Evolutionary conservation across 2,888 invertebrate species (phyloP).

Genomic region (Eupithecia exiguata): DNA sequence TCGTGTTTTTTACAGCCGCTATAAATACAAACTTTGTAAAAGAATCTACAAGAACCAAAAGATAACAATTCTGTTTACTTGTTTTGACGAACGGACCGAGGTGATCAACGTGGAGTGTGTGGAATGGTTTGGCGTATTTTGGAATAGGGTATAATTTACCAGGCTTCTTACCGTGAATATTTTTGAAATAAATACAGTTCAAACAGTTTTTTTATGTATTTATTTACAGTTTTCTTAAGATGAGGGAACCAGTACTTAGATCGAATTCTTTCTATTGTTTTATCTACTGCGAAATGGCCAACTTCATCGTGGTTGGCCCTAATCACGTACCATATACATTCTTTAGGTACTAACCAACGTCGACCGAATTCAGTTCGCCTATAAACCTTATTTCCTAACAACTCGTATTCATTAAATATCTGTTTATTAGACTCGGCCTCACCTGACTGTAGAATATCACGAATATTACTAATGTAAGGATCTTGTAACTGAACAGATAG

Average conservation of each 20-base stretch:
- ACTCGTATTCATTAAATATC: constrained; percentile 44
- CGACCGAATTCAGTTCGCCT: constrained; percentile 44
- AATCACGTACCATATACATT: constrained; percentile 47
- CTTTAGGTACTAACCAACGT: constrained; percentile 50
- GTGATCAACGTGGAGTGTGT: constrained; percentile 50
- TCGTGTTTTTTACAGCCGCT: constrained; percentile 42
- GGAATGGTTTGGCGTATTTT: no score
- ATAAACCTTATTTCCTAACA: constrained; percentile 47
- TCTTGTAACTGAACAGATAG: constrained; percentile 1
- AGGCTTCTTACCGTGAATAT: constrained; percentile 39
- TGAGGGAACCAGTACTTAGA: constrained; percentile 42
- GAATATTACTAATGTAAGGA: constrained; percentile 8
- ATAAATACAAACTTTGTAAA: constrained; percentile 49
- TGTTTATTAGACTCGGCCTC: constrained; percentile 41
- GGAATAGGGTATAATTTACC: constrained; percentile 28
- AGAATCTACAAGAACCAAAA: constrained; percentile 45
- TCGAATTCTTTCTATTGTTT: constrained; percentile 37
- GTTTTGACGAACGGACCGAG: constrained; percentile 45
- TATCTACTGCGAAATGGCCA: constrained; percentile 52
- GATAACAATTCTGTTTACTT: constrained; percentile 41
- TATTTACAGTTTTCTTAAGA: constrained; percentile 39
- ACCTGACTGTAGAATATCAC: constrained; percentile 36
- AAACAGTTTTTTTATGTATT: constrained; percentile 53
- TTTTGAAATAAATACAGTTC: constrained; percentile 54
- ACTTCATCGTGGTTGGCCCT: constrained; percentile 49